phyloP scores from a whole-genome alignment of 2,888 invertebrate species.

The Cheilosia urbana region DNA sequence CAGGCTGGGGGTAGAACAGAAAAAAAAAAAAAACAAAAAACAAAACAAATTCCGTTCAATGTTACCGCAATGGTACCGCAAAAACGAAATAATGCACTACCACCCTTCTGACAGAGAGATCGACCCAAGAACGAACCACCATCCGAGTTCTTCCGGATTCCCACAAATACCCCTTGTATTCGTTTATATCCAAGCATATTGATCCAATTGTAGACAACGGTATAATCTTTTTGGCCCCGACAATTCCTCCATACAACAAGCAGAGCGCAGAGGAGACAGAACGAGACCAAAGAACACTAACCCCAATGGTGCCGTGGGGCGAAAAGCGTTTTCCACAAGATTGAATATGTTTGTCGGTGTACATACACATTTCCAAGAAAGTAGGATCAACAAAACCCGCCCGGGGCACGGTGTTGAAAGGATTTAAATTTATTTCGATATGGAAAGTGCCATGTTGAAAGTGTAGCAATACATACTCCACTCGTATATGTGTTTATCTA shows the following conservation, averaged over 20 bases:
- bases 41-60: conserved; percentile 12
- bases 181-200: conserved; percentile 27
- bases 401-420: conserved; percentile 18
- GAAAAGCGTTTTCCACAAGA: conserved; percentile 17
- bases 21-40: too few species aligned
- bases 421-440: conserved; percentile 59
- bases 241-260: not conserved
- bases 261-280: not conserved
- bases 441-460: conserved; percentile 41
- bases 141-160: conserved; percentile 18
- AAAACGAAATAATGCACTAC: conserved; percentile 23
- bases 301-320: conserved; percentile 17
- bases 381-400: conserved; percentile 41
- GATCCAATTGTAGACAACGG: conserved; percentile 42
- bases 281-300: conserved; percentile 8
- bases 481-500: conserved; percentile 38
- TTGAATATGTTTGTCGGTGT: conserved; percentile 37
- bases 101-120: not conserved
- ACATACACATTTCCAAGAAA: conserved; percentile 13
- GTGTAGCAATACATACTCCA: conserved; percentile 4
- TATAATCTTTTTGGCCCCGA: conserved; percentile 26
- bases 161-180: not conserved
- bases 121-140: conserved; percentile 17
- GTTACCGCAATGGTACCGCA: conserved; percentile 35
- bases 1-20: not conserved